Base-by-base conservation (phyloP, 2,888 invertebrate genomes). In the Ectemnius cavifrons region DNA sequence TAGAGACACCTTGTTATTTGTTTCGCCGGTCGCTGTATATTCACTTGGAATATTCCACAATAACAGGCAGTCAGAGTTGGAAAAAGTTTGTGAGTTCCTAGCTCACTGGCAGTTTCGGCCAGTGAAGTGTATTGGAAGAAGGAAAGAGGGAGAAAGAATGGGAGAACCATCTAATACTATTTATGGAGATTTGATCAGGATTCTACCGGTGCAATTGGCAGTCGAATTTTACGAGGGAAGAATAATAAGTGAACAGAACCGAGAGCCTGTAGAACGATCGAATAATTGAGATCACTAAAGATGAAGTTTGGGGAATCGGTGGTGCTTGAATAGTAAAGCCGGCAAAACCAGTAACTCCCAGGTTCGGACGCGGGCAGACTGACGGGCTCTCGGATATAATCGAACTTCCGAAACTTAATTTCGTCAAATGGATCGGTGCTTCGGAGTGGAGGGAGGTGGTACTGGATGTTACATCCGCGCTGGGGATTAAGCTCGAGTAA, bases 401-500 rank as follows among this genome's bases (percentile, higher is more conserved):
- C 47, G 57, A 46, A 71, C 67, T 69, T 75, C 49, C 49, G 6
- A 59, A 63, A 70, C 57, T 61, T 63, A 78, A 72, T 68, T 70
- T 56, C 67, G 20, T 46, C 65, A 52, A 67, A 70, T 63, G 56
- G 63, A 71, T 63, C 72, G 37, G 37, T 37, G 37, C 37, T 37
- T 37, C 6, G 65, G 70, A 62, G 63, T 62, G 16, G 27, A 49
- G 13, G 27, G 20, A 37, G 11, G 6, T 6, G 37, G 37, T 37
- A 11, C 57, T 62, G 20, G 60, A 52, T 18, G 61, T 64, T 63
- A 67, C 20, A 57, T 16, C 14, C 49, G 27, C 69, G 63, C 23
- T 18, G 28, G 52, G 37, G 66, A 77, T 74, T 74, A 72, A 74
- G 66, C 70, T 49, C 23, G 60, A 74, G 27, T 62, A 66, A 68